phyloP scores from a whole-genome alignment of 2,888 invertebrate species.

The Athrips mouffetella region DNA sequence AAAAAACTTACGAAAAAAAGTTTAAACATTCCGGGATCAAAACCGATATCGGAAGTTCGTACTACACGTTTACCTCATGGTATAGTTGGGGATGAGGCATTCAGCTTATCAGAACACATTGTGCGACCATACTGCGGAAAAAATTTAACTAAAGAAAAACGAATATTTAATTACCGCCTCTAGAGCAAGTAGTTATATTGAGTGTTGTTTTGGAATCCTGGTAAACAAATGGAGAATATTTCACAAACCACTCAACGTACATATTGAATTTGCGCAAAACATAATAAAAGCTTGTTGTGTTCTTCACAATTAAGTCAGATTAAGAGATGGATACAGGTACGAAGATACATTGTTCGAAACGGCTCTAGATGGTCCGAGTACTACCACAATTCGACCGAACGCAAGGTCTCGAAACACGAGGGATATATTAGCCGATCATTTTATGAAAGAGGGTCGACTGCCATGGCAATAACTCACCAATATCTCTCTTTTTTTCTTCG shows the following conservation, averaged over 20 bases:
- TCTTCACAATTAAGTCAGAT: constrained; percentile 13
- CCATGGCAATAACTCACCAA: constrained; percentile 5
- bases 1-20: not conserved
- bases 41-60: constrained; percentile 15
- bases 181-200: constrained; percentile 14
- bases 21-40: constrained; percentile 16
- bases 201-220: constrained; percentile 17
- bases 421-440: not conserved
- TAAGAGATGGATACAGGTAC: not conserved
- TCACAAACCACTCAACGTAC: constrained; percentile 11
- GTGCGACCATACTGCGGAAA: constrained; percentile 19
- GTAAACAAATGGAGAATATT: constrained; percentile 17
- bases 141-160: constrained; percentile 13
- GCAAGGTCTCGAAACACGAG: not conserved
- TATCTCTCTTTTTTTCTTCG: constrained; percentile 17
- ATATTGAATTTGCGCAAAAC: constrained; percentile 9
- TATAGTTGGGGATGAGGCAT: constrained; percentile 18
- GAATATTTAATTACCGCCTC: constrained; percentile 19
- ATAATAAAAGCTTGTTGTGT: constrained; percentile 16
- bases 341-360: not conserved
- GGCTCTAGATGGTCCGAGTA: not conserved
- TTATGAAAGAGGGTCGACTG: not conserved
- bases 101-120: constrained; percentile 12
- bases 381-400: not conserved
- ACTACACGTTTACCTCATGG: constrained; percentile 12